Percentiles rank a stretch among this genome's conserved stretches.
These are phyloP conservation scores for Gobionotothen gibberifrons DNA, from an alignment of 2,797 vertebrate species.

Conservation along the genomic window DNA sequence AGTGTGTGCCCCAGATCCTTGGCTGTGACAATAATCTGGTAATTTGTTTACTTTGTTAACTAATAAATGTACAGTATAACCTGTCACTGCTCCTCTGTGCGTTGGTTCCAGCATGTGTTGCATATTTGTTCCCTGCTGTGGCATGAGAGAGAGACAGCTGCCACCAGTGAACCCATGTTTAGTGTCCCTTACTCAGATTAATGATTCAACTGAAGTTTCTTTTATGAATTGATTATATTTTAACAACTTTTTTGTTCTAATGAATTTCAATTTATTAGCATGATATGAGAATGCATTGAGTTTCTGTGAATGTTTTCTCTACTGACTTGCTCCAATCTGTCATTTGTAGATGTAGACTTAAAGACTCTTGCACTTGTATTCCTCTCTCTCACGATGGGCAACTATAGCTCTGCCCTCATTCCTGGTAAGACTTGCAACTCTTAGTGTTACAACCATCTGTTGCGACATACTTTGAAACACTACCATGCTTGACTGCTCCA, in stretches of 20 bases:
- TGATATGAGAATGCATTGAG: slow-evolving; percentile 6
- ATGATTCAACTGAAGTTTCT: not conserved
- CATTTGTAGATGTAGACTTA: slow-evolving; percentile 76
- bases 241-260: not conserved
- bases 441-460: slow-evolving; percentile 25
- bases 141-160: slow-evolving; percentile 59
- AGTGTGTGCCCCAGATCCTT: slow-evolving; percentile 39
- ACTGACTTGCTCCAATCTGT: slow-evolving; percentile 69
- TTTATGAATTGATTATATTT: not conserved
- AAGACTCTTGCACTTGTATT: slow-evolving; percentile 75
- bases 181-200: not conserved
- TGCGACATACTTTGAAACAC: slow-evolving; percentile 26
- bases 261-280: not conserved
- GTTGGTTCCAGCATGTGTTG: slow-evolving; percentile 39
- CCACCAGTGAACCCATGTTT: slow-evolving; percentile 16
- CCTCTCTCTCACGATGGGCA: slow-evolving; percentile 79
- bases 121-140: slow-evolving; percentile 48
- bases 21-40: slow-evolving; percentile 41
- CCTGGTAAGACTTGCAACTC: slow-evolving; percentile 72
- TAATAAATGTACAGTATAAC: slow-evolving; percentile 20
- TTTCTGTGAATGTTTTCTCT: slow-evolving; percentile 33
- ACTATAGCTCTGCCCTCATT: slow-evolving; percentile 79
- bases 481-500: slow-evolving; percentile 15
- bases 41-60: slow-evolving; percentile 34
- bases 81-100: slow-evolving; percentile 19